Evolutionary conservation across 2,113 vertebrate species (phyloP).

Genomic region (Zeus faber): DNA sequence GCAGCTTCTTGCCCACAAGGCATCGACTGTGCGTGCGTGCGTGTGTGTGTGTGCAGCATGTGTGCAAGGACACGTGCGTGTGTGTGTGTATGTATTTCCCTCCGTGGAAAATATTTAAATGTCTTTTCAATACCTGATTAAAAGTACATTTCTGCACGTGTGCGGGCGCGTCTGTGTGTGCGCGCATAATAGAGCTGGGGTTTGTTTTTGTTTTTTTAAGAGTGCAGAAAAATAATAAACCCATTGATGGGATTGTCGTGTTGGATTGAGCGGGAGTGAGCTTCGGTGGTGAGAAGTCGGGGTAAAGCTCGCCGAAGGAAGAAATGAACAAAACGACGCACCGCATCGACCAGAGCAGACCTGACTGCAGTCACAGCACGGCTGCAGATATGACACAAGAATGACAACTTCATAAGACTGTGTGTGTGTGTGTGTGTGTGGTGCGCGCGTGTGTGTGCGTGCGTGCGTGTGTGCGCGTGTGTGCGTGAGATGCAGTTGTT

Average conservation of each 20-base stretch:
- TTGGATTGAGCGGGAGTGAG: too few species aligned
- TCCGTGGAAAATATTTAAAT: too few species aligned
- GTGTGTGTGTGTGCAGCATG: neutral
- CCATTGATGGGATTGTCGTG: too few species aligned
- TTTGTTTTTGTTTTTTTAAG: too few species aligned
- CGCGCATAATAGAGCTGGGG: neutral
- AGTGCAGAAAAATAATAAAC: too few species aligned
- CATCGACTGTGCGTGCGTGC: neutral
- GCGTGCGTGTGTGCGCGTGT: neutral
- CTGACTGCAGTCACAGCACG: too few species aligned
- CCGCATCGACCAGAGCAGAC: too few species aligned
- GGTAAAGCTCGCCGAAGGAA: too few species aligned
- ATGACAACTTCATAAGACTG: conserved; percentile 10
- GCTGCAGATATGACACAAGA: conserved; percentile 48
- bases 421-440: conserved; percentile 12
- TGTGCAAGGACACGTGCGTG: neutral
- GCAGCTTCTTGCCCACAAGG: conserved; percentile 49
- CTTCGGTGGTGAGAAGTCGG: too few species aligned
- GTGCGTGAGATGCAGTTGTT: neutral
- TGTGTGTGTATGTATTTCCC: conserved; percentile 4
- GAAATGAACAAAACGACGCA: too few species aligned
- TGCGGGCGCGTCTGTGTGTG: conserved; percentile 4
- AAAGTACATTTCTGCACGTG: too few species aligned
- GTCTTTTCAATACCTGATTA: too few species aligned
- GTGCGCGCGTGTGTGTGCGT: conserved; percentile 8